A percentile compares a stretch with the other conserved stretches of the same genome.
Conservation (phyloP, 2,888 invertebrate species). For the Lissonota sp. region DNA sequence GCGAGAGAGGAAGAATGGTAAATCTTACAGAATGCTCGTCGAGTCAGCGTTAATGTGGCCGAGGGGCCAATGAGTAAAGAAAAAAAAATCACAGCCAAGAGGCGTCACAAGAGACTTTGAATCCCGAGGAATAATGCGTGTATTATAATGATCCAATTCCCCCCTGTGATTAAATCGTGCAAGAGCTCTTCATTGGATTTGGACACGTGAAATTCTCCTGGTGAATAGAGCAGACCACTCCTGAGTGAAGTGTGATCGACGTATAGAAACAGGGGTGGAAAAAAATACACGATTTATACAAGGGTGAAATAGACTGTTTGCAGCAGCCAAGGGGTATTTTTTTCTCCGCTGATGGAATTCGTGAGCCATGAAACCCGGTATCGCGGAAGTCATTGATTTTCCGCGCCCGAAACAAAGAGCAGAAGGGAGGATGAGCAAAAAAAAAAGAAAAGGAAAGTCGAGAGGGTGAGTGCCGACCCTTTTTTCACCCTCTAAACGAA, state of each 20-base stretch:
- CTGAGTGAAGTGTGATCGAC: not conserved
- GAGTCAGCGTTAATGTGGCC: not conserved
- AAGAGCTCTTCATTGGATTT: too few relatives aligned
- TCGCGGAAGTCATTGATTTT: slow-evolving; percentile 62
- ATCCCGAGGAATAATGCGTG: too few relatives aligned
- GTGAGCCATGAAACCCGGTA: slow-evolving; percentile 27
- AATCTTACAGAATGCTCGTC: slow-evolving; percentile 21
- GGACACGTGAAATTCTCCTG: too few relatives aligned
- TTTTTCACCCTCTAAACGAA: slow-evolving; percentile 28
- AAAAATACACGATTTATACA: not conserved
- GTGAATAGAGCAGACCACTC: too few relatives aligned
- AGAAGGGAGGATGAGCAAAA: slow-evolving; percentile 13
- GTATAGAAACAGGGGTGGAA: not conserved
- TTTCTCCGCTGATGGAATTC: slow-evolving; percentile 4
- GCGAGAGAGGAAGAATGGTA: slow-evolving; percentile 23
- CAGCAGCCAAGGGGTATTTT: slow-evolving; percentile 15
- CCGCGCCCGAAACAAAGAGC: slow-evolving; percentile 54
- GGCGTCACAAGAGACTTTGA: too few relatives aligned
- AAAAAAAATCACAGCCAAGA: too few relatives aligned
- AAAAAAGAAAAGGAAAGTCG: not conserved
- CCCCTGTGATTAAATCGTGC: too few relatives aligned
- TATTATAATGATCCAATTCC: too few relatives aligned
- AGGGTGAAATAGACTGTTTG: slow-evolving; percentile 5
- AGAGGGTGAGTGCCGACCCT: slow-evolving; percentile 7
- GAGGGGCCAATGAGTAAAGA: not conserved